Conservation (phyloP, 2,888 invertebrate species). For the Oligia fasciuncula region DNA sequence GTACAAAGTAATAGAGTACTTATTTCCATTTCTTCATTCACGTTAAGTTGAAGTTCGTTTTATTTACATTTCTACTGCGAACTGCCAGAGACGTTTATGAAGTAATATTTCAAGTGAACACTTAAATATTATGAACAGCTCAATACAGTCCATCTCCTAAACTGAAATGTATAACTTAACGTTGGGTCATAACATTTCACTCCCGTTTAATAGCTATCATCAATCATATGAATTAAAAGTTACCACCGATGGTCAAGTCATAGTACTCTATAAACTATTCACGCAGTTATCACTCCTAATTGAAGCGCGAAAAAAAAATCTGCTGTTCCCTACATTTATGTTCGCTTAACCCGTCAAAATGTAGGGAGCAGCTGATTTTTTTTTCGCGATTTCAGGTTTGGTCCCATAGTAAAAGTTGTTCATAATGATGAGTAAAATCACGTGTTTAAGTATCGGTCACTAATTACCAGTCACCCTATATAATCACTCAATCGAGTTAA, state of each 20-base stretch:
- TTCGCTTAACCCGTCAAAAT: too few relatives aligned
- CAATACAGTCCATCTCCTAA: not conserved
- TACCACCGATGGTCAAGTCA: conserved; percentile 43
- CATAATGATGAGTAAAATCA: too few relatives aligned
- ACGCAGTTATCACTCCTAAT: conserved; percentile 46
- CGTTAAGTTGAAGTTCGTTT: conserved; percentile 17
- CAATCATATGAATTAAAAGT: conserved; percentile 61
- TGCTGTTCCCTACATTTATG: too few relatives aligned
- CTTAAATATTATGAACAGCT: conserved; percentile 29
- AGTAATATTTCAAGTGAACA: conserved; percentile 32
- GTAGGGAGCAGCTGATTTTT: too few relatives aligned
- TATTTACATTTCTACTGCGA: conserved; percentile 25
- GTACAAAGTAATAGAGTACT: conserved; percentile 2
- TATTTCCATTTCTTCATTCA: conserved; percentile 19
- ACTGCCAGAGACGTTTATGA: conserved; percentile 10
- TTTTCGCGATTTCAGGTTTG: too few relatives aligned
- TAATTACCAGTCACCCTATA: too few relatives aligned
- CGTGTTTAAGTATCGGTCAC: too few relatives aligned
- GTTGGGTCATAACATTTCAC: conserved; percentile 35
- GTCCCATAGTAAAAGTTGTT: too few relatives aligned
- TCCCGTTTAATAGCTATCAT: conserved; percentile 36
- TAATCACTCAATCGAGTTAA: conserved; percentile 56
- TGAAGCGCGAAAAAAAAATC: too few relatives aligned
- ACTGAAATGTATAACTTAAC: conserved; percentile 16
- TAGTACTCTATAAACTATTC: conserved; percentile 17